Conservation (phyloP, 2,797 vertebrate genomes). For the Pelochelys cantorii region DNA sequence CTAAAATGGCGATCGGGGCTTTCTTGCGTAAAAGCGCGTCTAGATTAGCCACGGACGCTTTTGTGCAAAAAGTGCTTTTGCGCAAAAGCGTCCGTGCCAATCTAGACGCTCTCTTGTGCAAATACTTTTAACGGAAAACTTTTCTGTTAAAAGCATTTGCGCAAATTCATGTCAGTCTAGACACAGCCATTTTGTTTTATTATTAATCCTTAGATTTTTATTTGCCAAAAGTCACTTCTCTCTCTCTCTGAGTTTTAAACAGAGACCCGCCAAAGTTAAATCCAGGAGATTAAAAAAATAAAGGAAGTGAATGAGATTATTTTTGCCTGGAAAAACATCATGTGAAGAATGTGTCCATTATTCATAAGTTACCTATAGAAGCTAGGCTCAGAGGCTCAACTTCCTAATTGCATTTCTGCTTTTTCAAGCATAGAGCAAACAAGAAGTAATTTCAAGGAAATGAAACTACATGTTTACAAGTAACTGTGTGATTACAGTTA, state of each 20-base stretch:
- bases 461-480: constrained; percentile 50
- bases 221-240: background rate
- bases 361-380: constrained; percentile 28
- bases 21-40: too few relatives aligned
- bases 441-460: constrained; percentile 63
- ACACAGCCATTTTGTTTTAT: background rate
- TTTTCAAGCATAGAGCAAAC: constrained; percentile 36
- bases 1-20: too few relatives aligned
- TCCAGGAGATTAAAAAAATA: background rate
- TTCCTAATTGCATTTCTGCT: constrained; percentile 70
- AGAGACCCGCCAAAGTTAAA: background rate
- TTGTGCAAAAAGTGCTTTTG: too few relatives aligned
- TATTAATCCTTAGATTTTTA: background rate
- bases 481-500: constrained; percentile 44
- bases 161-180: too few relatives aligned
- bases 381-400: background rate
- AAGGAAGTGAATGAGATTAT: constrained; percentile 20
- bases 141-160: too few relatives aligned
- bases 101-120: too few relatives aligned
- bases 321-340: constrained; percentile 56
- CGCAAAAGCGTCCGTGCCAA: too few relatives aligned
- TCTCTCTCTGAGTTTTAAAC: background rate
- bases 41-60: too few relatives aligned
- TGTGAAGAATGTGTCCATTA: constrained; percentile 49
- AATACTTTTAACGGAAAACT: too few relatives aligned